Percentiles rank a stretch among this genome's conserved stretches.
Conservation (phyloP, 2,113 vertebrate species). For the Ailuropoda melanoleuca region DNA sequence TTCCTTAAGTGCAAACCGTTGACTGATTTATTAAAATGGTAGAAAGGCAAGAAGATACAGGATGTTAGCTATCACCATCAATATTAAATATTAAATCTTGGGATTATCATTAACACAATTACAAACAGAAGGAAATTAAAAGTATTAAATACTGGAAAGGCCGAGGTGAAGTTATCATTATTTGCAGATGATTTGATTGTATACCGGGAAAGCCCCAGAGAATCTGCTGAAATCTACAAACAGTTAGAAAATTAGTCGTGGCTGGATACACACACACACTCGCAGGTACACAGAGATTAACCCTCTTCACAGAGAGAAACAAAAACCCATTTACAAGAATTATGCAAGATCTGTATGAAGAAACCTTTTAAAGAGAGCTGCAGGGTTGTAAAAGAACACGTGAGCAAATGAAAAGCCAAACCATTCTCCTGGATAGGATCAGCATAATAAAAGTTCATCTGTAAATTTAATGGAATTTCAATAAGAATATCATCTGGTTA, state of each 20-base stretch:
- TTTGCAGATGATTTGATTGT: not conserved
- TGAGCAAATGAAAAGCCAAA: not conserved
- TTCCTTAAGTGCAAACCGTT: not conserved
- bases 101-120: not conserved
- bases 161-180: not conserved
- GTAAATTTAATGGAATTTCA: not conserved
- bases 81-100: not conserved
- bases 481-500: not conserved
- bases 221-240: not conserved
- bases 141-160: not conserved
- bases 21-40: not conserved
- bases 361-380: not conserved
- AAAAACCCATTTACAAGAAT: not conserved
- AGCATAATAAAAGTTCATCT: not conserved
- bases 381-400: not conserved
- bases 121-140: not conserved
- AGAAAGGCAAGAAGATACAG: not conserved
- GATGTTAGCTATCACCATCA: not conserved
- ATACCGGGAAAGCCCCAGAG: not conserved
- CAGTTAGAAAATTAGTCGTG: not conserved
- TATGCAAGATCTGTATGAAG: not conserved
- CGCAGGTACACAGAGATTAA: not conserved
- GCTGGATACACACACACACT: not conserved
- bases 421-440: not conserved
- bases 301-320: accelerated